These are phyloP conservation scores for Campoplex capitator DNA, from an alignment of 2,888 invertebrate genomes.

Conservation along the genomic window DNA sequence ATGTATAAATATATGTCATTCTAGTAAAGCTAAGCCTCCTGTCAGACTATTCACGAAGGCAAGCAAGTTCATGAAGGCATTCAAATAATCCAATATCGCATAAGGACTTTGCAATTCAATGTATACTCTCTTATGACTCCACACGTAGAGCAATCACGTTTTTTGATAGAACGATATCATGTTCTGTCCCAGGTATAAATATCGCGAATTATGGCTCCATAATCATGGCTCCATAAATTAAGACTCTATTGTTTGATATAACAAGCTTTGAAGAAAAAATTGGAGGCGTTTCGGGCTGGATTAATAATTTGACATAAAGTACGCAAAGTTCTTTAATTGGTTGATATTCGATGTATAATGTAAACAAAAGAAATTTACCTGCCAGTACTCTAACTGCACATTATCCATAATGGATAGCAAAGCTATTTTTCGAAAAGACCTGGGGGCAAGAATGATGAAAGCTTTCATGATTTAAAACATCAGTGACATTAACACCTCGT, in stretches of 20 bases:
- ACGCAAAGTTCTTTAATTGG: not conserved
- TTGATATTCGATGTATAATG: not conserved
- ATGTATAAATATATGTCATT: not conserved
- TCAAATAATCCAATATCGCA: not conserved
- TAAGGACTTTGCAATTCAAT: not conserved
- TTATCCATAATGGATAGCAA: not conserved
- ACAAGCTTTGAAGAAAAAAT: too few relatives aligned
- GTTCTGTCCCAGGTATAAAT: not conserved
- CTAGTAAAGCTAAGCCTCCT: not conserved
- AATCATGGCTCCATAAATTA: too few relatives aligned
- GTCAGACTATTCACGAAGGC: not conserved
- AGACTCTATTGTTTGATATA: too few relatives aligned
- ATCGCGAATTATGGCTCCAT: too few relatives aligned
- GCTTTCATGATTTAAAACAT: slow-evolving; percentile 43
- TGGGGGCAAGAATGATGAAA: slow-evolving; percentile 25
- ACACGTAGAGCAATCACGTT: not conserved
- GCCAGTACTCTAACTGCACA: not conserved
- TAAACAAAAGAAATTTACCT: not conserved
- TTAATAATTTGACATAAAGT: too few relatives aligned
- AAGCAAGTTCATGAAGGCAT: not conserved
- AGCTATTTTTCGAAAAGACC: slow-evolving; percentile 41
- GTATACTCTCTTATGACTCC: not conserved
- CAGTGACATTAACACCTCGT: slow-evolving; percentile 63
- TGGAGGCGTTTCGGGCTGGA: too few relatives aligned
- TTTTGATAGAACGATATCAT: not conserved